Conservation (phyloP, 2,888 invertebrate genomes). For the Ormyrus labotus region DNA sequence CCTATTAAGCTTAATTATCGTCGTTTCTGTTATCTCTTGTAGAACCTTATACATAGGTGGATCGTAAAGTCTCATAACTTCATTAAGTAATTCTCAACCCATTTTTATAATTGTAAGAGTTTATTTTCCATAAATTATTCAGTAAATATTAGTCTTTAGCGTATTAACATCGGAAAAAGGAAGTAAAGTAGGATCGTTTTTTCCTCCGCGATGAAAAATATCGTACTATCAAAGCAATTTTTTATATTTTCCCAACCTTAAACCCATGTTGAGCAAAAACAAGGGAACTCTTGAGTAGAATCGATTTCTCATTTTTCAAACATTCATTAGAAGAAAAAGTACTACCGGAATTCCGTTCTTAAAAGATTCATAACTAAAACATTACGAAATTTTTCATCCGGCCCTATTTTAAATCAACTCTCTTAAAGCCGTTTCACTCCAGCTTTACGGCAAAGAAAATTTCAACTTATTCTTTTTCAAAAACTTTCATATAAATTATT, state of each 20-base stretch:
- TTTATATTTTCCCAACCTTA: slow-evolving; percentile 18
- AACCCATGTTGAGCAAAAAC: slow-evolving; percentile 10
- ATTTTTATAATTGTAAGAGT: no score
- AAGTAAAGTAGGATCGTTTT: slow-evolving; percentile 9
- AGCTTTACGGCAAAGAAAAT: no score
- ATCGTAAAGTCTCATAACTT: no score
- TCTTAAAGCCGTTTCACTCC: not conserved
- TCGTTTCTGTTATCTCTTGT: no score
- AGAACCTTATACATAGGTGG: no score
- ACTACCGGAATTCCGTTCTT: not conserved
- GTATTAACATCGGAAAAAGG: not conserved
- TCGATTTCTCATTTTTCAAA: slow-evolving; percentile 48
- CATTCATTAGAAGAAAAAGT: slow-evolving; percentile 25
- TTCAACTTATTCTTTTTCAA: no score
- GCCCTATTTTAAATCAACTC: not conserved
- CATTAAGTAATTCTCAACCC: no score
- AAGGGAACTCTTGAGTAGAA: slow-evolving; percentile 13
- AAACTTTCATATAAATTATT: no score
- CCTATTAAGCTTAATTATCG: no score
- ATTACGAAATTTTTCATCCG: not conserved
- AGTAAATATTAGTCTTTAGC: no score
- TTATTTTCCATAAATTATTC: no score
- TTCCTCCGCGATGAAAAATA: slow-evolving; percentile 8
- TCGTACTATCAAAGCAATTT: slow-evolving; percentile 9
- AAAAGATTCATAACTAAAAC: slow-evolving; percentile 38